Percentiles rank a stretch among this genome's conserved stretches.
phyloP scores from a whole-genome alignment of 2,888 invertebrate genomes.

The Pharmacophagus antenor region DNA sequence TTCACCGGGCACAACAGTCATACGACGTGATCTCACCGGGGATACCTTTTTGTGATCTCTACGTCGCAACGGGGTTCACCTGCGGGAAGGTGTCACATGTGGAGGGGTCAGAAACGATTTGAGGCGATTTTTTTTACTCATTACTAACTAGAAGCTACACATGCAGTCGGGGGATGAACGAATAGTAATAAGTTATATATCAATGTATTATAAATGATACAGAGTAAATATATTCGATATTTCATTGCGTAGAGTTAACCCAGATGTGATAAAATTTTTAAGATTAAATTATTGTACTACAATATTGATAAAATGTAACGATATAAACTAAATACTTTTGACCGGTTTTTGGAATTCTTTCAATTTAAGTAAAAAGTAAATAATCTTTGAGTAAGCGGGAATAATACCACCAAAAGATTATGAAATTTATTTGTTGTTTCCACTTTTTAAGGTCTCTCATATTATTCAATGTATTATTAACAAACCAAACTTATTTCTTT shows the following conservation, averaged over 20 bases:
- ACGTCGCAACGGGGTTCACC: background rate
- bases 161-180: no score
- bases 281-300: background rate
- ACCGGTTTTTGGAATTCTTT: background rate
- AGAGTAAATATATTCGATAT: background rate
- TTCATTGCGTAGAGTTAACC: background rate
- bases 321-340: background rate
- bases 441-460: background rate
- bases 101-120: background rate
- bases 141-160: background rate
- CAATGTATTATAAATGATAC: no score
- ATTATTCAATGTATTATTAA: constrained; percentile 3
- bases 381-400: no score
- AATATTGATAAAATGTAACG: background rate
- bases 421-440: background rate
- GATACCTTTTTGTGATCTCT: constrained; percentile 4
- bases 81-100: background rate
- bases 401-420: no score
- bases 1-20: constrained; percentile 13
- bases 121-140: background rate
- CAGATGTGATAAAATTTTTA: background rate
- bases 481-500: constrained; percentile 13
- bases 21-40: constrained; percentile 5
- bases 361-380: background rate
- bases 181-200: no score